A percentile compares a stretch with the other conserved stretches of the same genome.
These are phyloP conservation scores for Pyrrhopygopsis socrates DNA, from an alignment of 2,888 invertebrate genomes.

Conservation along the genomic window DNA sequence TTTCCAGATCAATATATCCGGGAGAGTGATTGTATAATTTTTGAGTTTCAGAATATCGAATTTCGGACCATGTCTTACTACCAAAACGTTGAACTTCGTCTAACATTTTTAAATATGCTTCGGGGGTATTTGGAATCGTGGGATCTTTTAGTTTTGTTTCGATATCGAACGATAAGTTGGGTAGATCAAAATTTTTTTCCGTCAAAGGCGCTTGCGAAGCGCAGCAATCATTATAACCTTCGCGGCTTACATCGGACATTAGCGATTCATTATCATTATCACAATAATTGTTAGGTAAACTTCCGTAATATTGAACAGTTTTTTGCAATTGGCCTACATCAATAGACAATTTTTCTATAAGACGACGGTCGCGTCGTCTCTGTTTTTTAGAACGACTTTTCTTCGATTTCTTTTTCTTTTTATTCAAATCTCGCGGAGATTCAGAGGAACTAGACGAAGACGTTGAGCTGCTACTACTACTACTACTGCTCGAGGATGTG, in stretches of 20 bases:
- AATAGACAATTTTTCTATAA: background rate
- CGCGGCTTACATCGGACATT: background rate
- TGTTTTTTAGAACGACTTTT: background rate
- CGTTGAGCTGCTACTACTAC: background rate
- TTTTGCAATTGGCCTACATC: background rate
- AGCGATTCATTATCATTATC: background rate
- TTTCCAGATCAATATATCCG: conserved; percentile 52
- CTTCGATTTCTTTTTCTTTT: background rate
- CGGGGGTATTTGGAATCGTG: background rate
- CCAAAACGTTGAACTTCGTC: background rate
- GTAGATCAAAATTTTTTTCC: background rate
- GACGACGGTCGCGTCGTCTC: background rate
- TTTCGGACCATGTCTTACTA: conserved; percentile 34
- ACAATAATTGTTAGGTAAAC: too few relatives aligned
- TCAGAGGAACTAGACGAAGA: background rate
- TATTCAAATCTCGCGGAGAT: background rate
- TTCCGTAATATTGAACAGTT: background rate
- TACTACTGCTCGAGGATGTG: background rate
- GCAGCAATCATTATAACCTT: background rate
- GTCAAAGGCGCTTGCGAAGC: background rate
- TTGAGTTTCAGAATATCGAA: conserved; percentile 57
- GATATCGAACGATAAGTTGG: too few relatives aligned
- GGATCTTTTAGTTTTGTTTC: background rate
- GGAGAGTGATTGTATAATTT: conserved; percentile 57
- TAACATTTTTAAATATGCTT: background rate